Evolutionary conservation across 1,140 invertebrate genomes (phyloP).

Genomic region (Drosophila kanapiae): DNA sequence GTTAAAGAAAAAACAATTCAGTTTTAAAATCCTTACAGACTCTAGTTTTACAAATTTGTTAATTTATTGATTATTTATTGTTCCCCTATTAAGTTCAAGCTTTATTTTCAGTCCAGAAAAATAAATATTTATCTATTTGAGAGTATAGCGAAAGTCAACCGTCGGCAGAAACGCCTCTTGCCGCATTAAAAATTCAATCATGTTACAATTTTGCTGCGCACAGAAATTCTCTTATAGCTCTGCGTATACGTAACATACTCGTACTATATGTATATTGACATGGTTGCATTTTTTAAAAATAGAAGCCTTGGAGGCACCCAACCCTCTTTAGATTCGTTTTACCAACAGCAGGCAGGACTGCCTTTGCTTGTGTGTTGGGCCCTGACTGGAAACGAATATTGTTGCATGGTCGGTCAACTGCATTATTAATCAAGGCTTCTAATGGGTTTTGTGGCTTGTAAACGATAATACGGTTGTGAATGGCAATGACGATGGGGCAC

Average conservation of each 20-base stretch:
- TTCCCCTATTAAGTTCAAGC: neutral
- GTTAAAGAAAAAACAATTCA: neutral
- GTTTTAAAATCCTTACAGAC: neutral
- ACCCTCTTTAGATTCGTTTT: slow-evolving; percentile 5
- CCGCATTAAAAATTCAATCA: slow-evolving; percentile 53
- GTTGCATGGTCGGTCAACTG: slow-evolving; percentile 48
- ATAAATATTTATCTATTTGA: neutral
- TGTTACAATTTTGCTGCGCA: slow-evolving; percentile 27
- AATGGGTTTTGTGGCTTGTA: slow-evolving; percentile 58
- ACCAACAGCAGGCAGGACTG: slow-evolving; percentile 11
- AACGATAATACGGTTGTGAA: slow-evolving; percentile 35
- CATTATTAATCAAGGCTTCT: slow-evolving; percentile 60
- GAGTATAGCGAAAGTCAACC: neutral
- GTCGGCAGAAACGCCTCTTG: neutral
- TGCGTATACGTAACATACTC: slow-evolving; percentile 34
- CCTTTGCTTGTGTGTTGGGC: slow-evolving; percentile 18
- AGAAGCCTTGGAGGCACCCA: slow-evolving; percentile 18
- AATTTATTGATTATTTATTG: neutral
- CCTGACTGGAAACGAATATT: slow-evolving; percentile 42
- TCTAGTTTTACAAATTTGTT: no score
- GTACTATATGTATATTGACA: slow-evolving; percentile 51
- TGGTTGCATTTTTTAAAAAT: slow-evolving; percentile 51
- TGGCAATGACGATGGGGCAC: slow-evolving; percentile 8
- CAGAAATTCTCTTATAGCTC: slow-evolving; percentile 14
- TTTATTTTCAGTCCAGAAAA: neutral